Conservation (phyloP, 2,888 invertebrate species). For the Steinernema hermaphroditum region DNA sequence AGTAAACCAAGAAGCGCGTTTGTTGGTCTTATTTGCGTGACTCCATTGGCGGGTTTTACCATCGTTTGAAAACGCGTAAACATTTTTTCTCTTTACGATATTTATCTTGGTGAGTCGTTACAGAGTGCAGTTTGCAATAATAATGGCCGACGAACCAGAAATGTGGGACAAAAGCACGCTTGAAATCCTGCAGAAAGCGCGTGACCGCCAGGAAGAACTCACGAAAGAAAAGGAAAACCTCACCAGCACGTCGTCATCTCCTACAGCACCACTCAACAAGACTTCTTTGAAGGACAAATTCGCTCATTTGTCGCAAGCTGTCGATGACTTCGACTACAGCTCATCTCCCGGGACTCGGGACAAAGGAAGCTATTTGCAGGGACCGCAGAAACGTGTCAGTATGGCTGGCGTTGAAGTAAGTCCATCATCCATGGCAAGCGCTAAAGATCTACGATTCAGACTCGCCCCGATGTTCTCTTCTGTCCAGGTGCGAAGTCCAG, state of each 20-base stretch:
- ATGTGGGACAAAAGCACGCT: constrained; percentile 1
- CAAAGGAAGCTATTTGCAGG: neutral
- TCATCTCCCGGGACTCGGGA: neutral
- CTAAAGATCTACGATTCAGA: neutral
- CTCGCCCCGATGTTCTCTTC: neutral
- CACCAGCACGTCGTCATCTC: no score
- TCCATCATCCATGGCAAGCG: neutral
- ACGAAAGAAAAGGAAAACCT: neutral
- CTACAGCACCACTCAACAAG: neutral
- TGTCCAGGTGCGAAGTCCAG: neutral
- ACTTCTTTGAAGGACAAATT: neutral
- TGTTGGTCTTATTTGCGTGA: neutral
- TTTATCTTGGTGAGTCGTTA: neutral
- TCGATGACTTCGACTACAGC: constrained; percentile 1
- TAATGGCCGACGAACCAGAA: neutral
- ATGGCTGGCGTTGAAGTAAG: neutral
- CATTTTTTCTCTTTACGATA: neutral
- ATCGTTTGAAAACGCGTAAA: neutral
- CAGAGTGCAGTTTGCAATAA: neutral
- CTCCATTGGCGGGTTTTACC: neutral
- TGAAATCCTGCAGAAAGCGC: neutral
- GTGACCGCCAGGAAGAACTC: neutral
- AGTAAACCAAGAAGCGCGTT: neutral
- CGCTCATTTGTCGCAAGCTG: neutral
- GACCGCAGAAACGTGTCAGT: constrained; percentile 6